phyloP scores from a whole-genome alignment of 2,888 invertebrate genomes.

The Yponomeuta evonymella region DNA sequence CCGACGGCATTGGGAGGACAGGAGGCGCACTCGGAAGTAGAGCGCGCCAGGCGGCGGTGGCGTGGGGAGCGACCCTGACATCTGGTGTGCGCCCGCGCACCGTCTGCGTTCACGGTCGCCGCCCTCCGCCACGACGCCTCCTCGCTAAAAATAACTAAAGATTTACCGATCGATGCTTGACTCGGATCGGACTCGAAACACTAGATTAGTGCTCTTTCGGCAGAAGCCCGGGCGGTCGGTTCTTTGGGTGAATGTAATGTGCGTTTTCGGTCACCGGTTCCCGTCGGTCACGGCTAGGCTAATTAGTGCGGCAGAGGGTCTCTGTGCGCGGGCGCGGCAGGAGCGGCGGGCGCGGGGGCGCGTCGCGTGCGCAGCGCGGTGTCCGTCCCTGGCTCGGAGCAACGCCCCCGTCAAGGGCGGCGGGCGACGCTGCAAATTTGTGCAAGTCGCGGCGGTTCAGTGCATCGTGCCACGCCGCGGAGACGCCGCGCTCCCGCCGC shows the following conservation, averaged over 20 bases:
- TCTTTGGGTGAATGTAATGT: background rate
- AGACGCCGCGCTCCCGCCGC: constrained; percentile 63
- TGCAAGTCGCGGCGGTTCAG: constrained; percentile 72
- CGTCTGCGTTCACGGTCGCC: constrained; percentile 54
- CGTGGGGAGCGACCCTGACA: constrained; percentile 52
- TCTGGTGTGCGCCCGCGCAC: constrained; percentile 36
- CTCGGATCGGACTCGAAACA: constrained; percentile 30
- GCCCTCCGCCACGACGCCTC: constrained; percentile 50
- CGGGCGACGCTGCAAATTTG: constrained; percentile 75
- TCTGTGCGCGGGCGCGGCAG: constrained; percentile 35
- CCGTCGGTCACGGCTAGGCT: constrained; percentile 11
- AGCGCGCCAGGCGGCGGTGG: constrained; percentile 31
- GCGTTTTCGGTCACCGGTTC: constrained; percentile 5
- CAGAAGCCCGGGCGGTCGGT: constrained; percentile 11
- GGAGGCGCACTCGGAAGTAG: constrained; percentile 29
- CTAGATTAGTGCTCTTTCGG: constrained; percentile 12
- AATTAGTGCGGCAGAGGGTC: constrained; percentile 19
- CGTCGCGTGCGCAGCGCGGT: constrained; percentile 69
- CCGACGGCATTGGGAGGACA: constrained; percentile 17
- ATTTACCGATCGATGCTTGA: constrained; percentile 43
- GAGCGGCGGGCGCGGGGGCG: constrained; percentile 54
- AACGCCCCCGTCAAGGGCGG: constrained; percentile 77
- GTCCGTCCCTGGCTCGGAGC: constrained; percentile 74
- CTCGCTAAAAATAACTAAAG: constrained; percentile 56
- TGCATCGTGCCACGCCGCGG: constrained; percentile 75